A percentile compares a stretch with the other conserved stretches of the same genome.
Evolutionary conservation across 53 echinoderm and acorn worm species (phyloP).

Genomic region (Astropecten irregularis): DNA sequence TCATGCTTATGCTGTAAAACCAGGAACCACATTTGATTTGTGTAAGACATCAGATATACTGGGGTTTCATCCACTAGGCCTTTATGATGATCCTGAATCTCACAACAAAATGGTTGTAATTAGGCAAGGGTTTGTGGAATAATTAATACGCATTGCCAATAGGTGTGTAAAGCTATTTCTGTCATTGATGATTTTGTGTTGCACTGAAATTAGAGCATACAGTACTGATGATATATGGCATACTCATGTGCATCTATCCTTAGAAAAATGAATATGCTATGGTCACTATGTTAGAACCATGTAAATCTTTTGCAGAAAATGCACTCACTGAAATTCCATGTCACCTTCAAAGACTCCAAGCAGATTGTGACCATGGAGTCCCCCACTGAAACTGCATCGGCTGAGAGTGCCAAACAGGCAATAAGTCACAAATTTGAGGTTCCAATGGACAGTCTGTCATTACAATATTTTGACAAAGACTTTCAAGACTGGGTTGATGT

Average conservation of each 20-base stretch:
- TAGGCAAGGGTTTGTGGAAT: too few relatives aligned
- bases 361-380: not conserved
- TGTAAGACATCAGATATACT: not conserved
- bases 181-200: too few relatives aligned
- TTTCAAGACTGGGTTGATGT: slow-evolving; percentile 14
- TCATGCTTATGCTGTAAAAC: slow-evolving; percentile 6
- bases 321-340: not conserved
- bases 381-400: not conserved
- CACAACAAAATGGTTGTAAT: not conserved
- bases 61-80: not conserved
- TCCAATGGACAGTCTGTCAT: not conserved
- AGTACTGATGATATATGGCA: too few relatives aligned
- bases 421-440: not conserved
- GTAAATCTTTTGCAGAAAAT: not conserved
- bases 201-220: too few relatives aligned
- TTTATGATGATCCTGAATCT: not conserved
- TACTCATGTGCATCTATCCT: too few relatives aligned
- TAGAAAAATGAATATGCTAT: not conserved
- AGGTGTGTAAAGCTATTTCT: too few relatives aligned
- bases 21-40: not conserved
- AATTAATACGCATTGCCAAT: too few relatives aligned
- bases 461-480: slow-evolving; percentile 7
- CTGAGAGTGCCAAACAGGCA: not conserved
- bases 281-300: too few relatives aligned
- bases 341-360: not conserved